Conservation (phyloP, 2,113 vertebrate species). For the Phylloscopus trochiloides region DNA sequence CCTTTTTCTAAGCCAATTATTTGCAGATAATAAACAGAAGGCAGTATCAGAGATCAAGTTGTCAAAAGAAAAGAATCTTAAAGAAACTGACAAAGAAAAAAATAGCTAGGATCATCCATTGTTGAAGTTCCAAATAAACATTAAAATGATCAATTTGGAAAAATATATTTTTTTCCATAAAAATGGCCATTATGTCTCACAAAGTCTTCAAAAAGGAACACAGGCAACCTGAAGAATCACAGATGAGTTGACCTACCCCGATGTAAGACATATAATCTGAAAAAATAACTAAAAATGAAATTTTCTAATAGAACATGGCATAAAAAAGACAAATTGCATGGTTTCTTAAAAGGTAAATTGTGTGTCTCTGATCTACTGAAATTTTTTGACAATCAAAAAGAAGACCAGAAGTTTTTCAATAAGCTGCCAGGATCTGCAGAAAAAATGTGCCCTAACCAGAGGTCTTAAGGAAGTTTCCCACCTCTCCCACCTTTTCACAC, state of each 20-base stretch:
- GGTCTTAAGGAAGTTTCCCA: not conserved
- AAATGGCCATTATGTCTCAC: not conserved
- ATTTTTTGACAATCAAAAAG: not conserved
- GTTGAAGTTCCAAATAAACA: slow-evolving; percentile 16
- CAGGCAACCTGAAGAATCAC: not conserved
- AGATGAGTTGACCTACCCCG: not conserved
- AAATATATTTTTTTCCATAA: not conserved
- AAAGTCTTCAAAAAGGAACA: not conserved
- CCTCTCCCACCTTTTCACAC: not conserved
- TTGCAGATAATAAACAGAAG: slow-evolving; percentile 60
- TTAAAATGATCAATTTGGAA: not conserved
- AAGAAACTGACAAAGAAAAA: not conserved
- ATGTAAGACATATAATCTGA: not conserved
- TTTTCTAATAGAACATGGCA: not conserved
- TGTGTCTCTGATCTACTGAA: not conserved
- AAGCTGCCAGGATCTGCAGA: not conserved
- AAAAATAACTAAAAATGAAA: not conserved
- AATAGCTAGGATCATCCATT: not conserved
- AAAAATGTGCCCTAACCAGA: not conserved
- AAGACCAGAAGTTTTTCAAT: not conserved
- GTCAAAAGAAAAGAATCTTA: slow-evolving; percentile 24
- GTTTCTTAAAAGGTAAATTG: not conserved
- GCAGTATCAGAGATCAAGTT: slow-evolving; percentile 44
- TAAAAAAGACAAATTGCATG: not conserved
- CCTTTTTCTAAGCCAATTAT: slow-evolving; percentile 43